These are phyloP conservation scores for Gambusia yucatana DNA, from an alignment of 2,797 vertebrate genomes.

Conservation along the genomic window DNA sequence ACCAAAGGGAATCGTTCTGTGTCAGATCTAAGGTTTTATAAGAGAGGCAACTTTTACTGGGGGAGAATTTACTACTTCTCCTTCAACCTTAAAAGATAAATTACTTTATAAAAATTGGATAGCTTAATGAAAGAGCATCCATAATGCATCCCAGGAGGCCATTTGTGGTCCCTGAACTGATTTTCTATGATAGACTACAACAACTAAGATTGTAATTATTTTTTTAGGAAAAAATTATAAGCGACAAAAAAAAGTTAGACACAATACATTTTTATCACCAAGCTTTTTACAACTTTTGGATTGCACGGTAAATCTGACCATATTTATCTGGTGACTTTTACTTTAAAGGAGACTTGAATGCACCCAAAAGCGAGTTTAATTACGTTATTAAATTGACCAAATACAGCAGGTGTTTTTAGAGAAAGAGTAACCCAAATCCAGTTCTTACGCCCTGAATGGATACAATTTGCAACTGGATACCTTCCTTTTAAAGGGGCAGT, in stretches of 20 bases:
- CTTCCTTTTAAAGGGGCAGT: too few species aligned
- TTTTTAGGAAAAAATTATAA: background rate
- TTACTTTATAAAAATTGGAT: background rate
- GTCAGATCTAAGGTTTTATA: background rate
- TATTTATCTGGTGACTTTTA: background rate
- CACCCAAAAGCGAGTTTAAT: background rate
- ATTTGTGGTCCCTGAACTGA: too few species aligned
- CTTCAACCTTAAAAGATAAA: background rate
- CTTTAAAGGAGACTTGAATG: background rate
- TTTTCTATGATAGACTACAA: too few species aligned
- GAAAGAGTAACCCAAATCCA: background rate
- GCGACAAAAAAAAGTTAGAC: background rate
- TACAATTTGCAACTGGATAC: too few species aligned
- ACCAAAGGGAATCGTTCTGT: background rate
- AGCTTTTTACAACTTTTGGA: background rate
- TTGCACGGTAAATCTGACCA: background rate
- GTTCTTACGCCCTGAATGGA: background rate
- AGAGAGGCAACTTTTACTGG: background rate
- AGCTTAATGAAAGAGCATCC: background rate
- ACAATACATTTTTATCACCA: background rate
- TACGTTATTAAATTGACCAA: background rate
- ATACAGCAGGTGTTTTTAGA: background rate
- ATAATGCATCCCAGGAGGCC: background rate
- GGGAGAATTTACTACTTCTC: background rate
- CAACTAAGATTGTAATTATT: background rate